phyloP scores from a whole-genome alignment of 2,888 invertebrate species.

The Microdon myrmicae region DNA sequence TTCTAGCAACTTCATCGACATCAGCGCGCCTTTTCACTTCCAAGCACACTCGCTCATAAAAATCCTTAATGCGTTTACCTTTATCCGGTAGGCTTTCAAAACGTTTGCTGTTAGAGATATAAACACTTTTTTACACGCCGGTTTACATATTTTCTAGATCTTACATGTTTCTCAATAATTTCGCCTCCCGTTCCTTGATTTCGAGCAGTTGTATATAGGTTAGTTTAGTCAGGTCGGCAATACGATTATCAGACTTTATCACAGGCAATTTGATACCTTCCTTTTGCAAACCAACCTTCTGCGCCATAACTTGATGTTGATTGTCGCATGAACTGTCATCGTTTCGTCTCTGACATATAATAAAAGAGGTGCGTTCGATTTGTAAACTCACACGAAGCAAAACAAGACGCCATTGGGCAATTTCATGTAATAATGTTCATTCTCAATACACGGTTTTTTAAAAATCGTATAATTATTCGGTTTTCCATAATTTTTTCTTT shows the following conservation, averaged over 20 bases:
- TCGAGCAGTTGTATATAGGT: conserved; percentile 59
- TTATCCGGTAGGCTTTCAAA: conserved; percentile 62
- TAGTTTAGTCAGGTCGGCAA: conserved; percentile 59
- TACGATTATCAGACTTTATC: conserved; percentile 56
- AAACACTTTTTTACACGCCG: too few species aligned
- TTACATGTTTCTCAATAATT: conserved; percentile 63
- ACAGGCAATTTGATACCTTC: conserved; percentile 55
- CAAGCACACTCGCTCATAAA: conserved; percentile 58
- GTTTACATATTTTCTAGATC: conserved; percentile 23
- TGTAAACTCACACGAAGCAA: too few species aligned
- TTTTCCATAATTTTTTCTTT: too few species aligned
- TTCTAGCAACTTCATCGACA: conserved; percentile 59
- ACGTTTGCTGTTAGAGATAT: conserved; percentile 56
- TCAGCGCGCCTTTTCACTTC: conserved; percentile 60
- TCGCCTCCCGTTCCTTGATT: conserved; percentile 60
- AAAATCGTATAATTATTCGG: too few species aligned
- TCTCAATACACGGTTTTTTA: too few species aligned
- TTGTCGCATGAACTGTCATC: too few species aligned
- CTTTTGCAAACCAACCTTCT: too few species aligned
- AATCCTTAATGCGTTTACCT: conserved; percentile 61
- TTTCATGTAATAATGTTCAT: too few species aligned
- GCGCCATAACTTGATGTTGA: too few species aligned
- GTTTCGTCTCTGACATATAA: too few species aligned
- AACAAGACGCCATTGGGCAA: too few species aligned
- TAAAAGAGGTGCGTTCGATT: too few species aligned